Evolutionary conservation across 2,113 vertebrate species (phyloP).

Genomic region (Myiozetetes cayanensis): DNA sequence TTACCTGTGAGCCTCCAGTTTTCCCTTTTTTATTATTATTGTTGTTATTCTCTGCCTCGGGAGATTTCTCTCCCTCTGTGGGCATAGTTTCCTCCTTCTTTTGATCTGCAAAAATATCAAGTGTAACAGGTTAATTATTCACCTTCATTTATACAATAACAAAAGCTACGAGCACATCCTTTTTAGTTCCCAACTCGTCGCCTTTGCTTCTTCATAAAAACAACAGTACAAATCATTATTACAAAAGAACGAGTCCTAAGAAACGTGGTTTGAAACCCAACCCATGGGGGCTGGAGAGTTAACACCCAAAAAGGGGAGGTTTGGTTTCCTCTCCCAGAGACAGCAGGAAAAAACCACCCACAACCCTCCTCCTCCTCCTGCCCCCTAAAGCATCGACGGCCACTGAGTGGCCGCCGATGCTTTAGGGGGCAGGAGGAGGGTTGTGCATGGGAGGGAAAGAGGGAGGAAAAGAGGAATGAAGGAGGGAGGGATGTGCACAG

Average conservation of each 20-base stretch:
- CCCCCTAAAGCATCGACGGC: conserved; percentile 76
- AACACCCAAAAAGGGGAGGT: conserved; percentile 80
- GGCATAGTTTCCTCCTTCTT: conserved; percentile 97
- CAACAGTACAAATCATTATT: conserved; percentile 26
- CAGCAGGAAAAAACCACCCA: conserved; percentile 73
- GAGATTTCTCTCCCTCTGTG: conserved; percentile 95
- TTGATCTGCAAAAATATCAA: conserved; percentile 86
- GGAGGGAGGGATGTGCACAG: conserved; percentile 80
- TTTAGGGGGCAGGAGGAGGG: conserved; percentile 78
- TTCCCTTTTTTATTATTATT: conserved; percentile 95
- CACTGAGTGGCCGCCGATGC: conserved; percentile 68
- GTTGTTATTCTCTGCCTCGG: conserved; percentile 84
- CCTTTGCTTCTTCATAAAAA: conserved; percentile 17
- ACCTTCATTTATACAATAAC: conserved; percentile 30
- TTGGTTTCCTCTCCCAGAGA: conserved; percentile 75
- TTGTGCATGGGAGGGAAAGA: conserved; percentile 74
- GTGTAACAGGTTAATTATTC: conserved; percentile 73
- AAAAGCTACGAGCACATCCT: background rate
- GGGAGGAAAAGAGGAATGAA: conserved; percentile 79
- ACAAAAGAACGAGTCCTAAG: conserved; percentile 57
- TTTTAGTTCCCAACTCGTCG: background rate
- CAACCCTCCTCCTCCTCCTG: conserved; percentile 77
- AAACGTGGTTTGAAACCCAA: conserved; percentile 85
- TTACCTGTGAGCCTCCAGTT: conserved; percentile 96
- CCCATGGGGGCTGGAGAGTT: conserved; percentile 80